Evolutionary conservation across 2,797 vertebrate genomes (phyloP).

Genomic region (Lepilemur septentrionalis): DNA sequence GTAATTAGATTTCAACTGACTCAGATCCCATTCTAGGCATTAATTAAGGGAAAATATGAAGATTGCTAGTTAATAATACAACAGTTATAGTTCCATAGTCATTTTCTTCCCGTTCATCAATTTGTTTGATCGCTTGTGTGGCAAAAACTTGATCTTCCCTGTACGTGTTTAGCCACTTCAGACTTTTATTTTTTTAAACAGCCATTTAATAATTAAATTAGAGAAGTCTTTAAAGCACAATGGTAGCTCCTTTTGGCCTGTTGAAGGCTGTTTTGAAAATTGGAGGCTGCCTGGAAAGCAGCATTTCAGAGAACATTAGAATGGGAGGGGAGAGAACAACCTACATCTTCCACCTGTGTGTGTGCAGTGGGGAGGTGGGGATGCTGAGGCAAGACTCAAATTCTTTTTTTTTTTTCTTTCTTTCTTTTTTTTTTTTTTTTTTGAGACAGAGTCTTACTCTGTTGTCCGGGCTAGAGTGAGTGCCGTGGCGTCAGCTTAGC

Average conservation of each 20-base stretch:
- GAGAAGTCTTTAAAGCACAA: slow-evolving; percentile 57
- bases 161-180: slow-evolving; percentile 75
- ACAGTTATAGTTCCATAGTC: slow-evolving; percentile 79
- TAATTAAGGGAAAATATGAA: slow-evolving; percentile 83
- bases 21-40: slow-evolving; percentile 78
- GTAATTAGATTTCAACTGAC: slow-evolving; percentile 84
- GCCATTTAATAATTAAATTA: slow-evolving; percentile 77
- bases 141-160: slow-evolving; percentile 82
- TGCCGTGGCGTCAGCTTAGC: too few species aligned
- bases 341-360: neutral
- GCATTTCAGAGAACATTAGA: neutral
- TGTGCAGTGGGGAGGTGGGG: too few species aligned
- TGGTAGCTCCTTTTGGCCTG: neutral
- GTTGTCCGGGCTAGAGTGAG: too few species aligned
- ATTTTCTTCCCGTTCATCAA: slow-evolving; percentile 81
- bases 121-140: slow-evolving; percentile 84
- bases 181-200: slow-evolving; percentile 52
- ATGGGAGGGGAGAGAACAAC: neutral
- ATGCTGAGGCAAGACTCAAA: neutral
- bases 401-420: neutral
- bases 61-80: slow-evolving; percentile 85
- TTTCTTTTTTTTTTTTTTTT: too few species aligned
- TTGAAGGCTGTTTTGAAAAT: slow-evolving; percentile 42
- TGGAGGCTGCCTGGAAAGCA: neutral
- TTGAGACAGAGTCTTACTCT: too few species aligned